Base-by-base conservation (phyloP, 2,797 vertebrate genomes). In the Gorsachius magnificus region DNA sequence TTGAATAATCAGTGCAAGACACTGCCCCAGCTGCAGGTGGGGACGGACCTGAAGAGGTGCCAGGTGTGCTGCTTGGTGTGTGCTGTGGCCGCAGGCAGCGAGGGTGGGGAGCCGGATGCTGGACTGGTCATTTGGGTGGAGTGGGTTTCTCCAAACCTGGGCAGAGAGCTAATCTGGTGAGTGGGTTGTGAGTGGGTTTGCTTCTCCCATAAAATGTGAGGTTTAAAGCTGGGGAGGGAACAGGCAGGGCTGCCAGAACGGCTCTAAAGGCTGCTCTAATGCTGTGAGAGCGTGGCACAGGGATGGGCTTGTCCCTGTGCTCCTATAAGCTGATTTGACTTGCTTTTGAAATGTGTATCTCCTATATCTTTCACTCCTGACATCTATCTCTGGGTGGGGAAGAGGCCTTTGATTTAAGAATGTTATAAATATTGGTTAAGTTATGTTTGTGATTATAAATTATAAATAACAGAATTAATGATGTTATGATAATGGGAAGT, bases 41-140 rank as follows among this genome's bases (percentile, higher is more conserved):
- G 21, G n/a, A 4, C n/a, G 60, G 3, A 5, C 4, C 10, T 9
- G 33, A 26, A 6, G 60, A 36, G 36, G 24, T 83, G 12, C 14
- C 24, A 14, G 26, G 15, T 1, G 1, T 3, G 1, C 28, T 4
- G 1, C 53, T 15, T 11, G 5, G 9, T 6, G 41, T 20, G 38
- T 16, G 24, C 56, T 41, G 36, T 1, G 26, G 48, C 3, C 4
- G 3, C 5, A 5, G 22, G 33, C 15, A 25, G 4, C 1, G 0
- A 28, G 15, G 33, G 38, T 2, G 7, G 22, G 70, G 22, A 71
- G 14, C 29, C n/a, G 6, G 9, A 3, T 0, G 0, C 9, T 21
- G 31, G 8, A 0, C 22, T 1, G 4, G 8, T 13, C n/a, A 11
- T 0, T 3, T 17, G 1, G 5, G 16, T 25, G 53, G 4, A 18